Base-by-base conservation (phyloP, 2,113 vertebrate genomes). In the Actenoides lindsayi region DNA sequence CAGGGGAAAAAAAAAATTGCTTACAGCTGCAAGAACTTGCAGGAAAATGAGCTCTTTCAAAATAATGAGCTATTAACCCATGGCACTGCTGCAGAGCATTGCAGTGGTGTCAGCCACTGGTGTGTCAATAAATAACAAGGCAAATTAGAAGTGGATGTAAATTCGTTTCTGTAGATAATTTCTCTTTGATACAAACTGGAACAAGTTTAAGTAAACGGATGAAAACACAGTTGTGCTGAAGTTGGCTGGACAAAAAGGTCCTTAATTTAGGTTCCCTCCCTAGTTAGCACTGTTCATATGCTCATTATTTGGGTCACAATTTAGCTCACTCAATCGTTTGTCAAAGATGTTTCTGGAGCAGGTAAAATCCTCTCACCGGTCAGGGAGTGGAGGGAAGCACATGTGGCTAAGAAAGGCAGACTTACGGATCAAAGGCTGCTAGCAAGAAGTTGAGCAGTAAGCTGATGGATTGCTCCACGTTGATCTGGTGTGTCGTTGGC, bases 401-500 rank as follows among this genome's bases (percentile, higher is more conserved):
- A 41, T 6, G 10, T 8, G 28, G 30, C 60, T 53, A 33, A 14
- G 48, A 73, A 65, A 87, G 65, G 84, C 68, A 89, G 87, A 98
- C 99, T 99, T 97, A 99, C 99, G 98, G 99, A 97, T 99, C 99
- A 75, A 99, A 99, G 83, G 99, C 99, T 1, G 99, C 99, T 37
- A 99, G 98, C 97, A 99, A 97, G 97, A 99, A 99, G 98, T 99
- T 99, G 81, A 99, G 99, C 97, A 99, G 98, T 86, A 99, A 96
- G 92, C 99, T 98, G 98, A 99, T 98, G 94, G 99, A 99, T 86
- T 99, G 99, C 42, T 99, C 99, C 93, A 99, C 98, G 0, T 98
- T 98, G 98, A 99, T 99, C 96, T 99, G 99, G 96, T 99, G 99
- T 31, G 99, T 99, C 2, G 99, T 99, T 4, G 99, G 99, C 98